phyloP scores from a whole-genome alignment of 1,140 invertebrate species.

The Archegozetes longisetosus region DNA sequence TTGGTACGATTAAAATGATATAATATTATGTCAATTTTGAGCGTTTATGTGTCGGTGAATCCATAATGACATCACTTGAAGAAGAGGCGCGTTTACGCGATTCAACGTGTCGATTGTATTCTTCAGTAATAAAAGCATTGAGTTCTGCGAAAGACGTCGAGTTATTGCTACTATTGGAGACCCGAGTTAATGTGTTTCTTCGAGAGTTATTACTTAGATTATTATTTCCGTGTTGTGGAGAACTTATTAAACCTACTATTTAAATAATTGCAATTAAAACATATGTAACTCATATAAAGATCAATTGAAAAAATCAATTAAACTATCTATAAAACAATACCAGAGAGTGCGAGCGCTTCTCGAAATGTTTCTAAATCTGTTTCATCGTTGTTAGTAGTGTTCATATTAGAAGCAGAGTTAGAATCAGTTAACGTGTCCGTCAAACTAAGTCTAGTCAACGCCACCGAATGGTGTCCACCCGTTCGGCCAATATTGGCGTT shows the following conservation, averaged over 20 bases:
- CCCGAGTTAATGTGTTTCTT: neutral
- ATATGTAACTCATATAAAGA: no score
- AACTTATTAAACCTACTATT: neutral
- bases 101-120: slow-evolving; percentile 49
- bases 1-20: neutral
- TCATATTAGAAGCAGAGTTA: slow-evolving; percentile 7
- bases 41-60: slow-evolving; percentile 38
- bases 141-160: slow-evolving; percentile 42
- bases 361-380: slow-evolving; percentile 50
- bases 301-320: no score
- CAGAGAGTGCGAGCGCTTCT: slow-evolving; percentile 44
- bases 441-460: slow-evolving; percentile 16
- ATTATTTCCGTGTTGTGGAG: slow-evolving; percentile 1
- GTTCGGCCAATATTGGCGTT: no score
- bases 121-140: slow-evolving; percentile 55
- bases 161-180: slow-evolving; percentile 19
- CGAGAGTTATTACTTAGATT: neutral
- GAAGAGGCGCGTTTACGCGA: slow-evolving; percentile 42
- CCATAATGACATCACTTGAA: slow-evolving; percentile 43
- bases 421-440: slow-evolving; percentile 17
- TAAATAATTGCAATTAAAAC: slow-evolving; percentile 2
- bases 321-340: neutral
- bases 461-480: no score
- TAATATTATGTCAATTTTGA: neutral
- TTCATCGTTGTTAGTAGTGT: slow-evolving; percentile 28